phyloP scores from a whole-genome alignment of 2,113 vertebrate genomes.

The Oostethus manadensis region DNA sequence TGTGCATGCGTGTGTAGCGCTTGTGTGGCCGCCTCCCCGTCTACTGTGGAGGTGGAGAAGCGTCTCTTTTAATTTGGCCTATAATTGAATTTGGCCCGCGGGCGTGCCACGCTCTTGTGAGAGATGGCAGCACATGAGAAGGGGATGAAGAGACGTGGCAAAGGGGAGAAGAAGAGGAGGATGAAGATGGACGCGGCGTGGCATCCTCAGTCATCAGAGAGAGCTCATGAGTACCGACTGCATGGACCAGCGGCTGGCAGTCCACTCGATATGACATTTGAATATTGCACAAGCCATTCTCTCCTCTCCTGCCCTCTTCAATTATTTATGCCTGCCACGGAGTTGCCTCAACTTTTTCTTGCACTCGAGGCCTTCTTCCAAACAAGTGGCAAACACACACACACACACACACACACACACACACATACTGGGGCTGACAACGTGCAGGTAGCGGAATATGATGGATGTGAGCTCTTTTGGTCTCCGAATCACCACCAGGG shows the following conservation, averaged over 20 bases:
- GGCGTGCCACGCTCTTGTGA: constrained; percentile 43
- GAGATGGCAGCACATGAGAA: constrained; percentile 50
- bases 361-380: constrained; percentile 34
- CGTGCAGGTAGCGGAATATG: constrained; percentile 1
- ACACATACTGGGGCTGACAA: too few species aligned
- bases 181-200: constrained; percentile 25
- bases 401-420: neutral
- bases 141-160: constrained; percentile 32
- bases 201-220: constrained; percentile 57
- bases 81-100: constrained; percentile 63
- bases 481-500: neutral
- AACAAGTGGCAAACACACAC: neutral
- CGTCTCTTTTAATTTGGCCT: constrained; percentile 59
- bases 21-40: constrained; percentile 36
- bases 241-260: constrained; percentile 62
- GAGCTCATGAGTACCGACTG: constrained; percentile 52
- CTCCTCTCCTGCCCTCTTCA: constrained; percentile 65
- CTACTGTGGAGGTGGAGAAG: constrained; percentile 41
- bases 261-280: constrained; percentile 77
- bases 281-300: constrained; percentile 76
- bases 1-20: neutral
- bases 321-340: constrained; percentile 70
- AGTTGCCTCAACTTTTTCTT: constrained; percentile 57
- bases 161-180: constrained; percentile 18
- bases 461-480: neutral